Base-by-base conservation (phyloP, 2,797 vertebrate species). In the Cossypha dichroa region DNA sequence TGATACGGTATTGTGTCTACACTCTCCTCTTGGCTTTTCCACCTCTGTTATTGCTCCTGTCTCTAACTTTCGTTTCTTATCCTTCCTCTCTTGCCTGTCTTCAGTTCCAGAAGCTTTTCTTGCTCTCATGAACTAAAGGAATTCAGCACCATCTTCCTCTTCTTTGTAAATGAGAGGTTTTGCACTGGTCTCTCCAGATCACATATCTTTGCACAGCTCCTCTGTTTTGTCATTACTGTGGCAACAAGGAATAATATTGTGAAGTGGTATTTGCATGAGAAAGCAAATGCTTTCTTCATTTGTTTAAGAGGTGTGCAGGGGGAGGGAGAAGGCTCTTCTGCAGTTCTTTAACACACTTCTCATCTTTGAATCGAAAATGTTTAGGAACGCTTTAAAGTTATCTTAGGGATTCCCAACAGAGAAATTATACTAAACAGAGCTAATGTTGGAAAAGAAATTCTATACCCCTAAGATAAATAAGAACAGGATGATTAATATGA, bases 251-350 rank as follows among this genome's bases (percentile, higher is more conserved):
- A 90, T 94, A 95, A 96, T 96, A 93, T 90, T 96, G 94, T 95
- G 84, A 64, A 96, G 95, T 95, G 82, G 52, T 84, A 92, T 93
- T 97, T 97, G 93, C 96, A 69, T 70, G 95, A 93, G 88, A 94
- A 96, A 92, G 60, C n/a, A 86, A 89, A n/a, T 4, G 21, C 78
- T 95, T 76, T 77, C 91, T 74, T 83, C 40, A 68, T 89, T 94
- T 94, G 62, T 89, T 92, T 89, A 74, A 88, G 82, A 96, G 91
- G 82, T 97, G 89, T 85, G 85, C 75, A 83, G 38, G 1, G 19
- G 11, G 13, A 52, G 14, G 31, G 58, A 55, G 52, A 79, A 87
- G 31, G 28, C 23, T 82, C 9, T 48, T 48, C 51, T 73, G 25
- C 36, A 25, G 23, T 67, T 85, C 64, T 94, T 76, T 43, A 77